Evolutionary conservation across 2,888 invertebrate species (phyloP), one percentile per base, ranked within the genome.

Genomic region (Chymomyza fuscimana): DNA sequence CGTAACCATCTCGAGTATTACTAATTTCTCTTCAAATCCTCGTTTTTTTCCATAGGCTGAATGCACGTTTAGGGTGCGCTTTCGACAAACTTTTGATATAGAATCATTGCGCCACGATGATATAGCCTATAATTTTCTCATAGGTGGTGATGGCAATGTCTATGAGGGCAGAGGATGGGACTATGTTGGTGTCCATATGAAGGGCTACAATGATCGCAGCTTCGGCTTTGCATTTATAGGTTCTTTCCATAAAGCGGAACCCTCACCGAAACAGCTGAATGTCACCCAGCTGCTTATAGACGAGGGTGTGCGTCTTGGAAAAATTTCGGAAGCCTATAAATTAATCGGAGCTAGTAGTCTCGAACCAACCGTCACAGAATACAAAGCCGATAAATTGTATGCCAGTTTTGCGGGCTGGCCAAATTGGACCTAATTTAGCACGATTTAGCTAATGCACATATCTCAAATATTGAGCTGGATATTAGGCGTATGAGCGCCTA

Each of bases 151-250:
- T 86, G 96, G 96, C 0, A 93, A 94, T 9, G 95, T 94, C 0
- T 96, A 96, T 89, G 94, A 93, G 77, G 96, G 95, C 0, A 94
- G 96, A 5, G 95, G 95, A 1, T 97, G 96, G 96, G 93, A 94
- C 76, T 90, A 91, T 70, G 92, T 94, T 58, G 96, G 96, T 0
- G 95, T 96, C 0, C 96, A 96, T 83, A 93, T 96, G 0, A 93
- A 93, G 56, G 90, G 94, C 58, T 95, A 94, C 87, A 96, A 96
- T 88, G 90, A 90, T 15, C 93, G 91, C 64, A 95, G 95, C 83
- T 93, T 96, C 40, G 95, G 95, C 2, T 94, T 96, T 9, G 94
- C 94, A 5, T 95, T 95, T 80, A 94, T 96, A 67, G 96, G 96
- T 7, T 95, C 95, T 0, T 96, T 95, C 77, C 94, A 93, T 60